These are phyloP conservation scores for Girardinus metallicus DNA, from an alignment of 2,797 vertebrate genomes.

Conservation along the genomic window DNA sequence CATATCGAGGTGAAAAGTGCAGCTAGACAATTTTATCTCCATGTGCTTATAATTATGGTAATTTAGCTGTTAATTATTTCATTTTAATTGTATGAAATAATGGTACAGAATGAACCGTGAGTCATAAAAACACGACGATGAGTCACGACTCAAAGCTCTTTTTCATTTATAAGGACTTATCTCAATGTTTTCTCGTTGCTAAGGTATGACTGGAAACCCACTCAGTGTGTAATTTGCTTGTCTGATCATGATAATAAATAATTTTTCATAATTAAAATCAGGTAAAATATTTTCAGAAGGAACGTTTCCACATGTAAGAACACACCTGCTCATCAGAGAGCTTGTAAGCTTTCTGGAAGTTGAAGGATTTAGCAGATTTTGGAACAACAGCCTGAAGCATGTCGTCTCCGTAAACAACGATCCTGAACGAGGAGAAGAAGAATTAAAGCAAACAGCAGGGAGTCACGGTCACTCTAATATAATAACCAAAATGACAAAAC, in stretches of 20 bases:
- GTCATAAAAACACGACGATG: too few species aligned
- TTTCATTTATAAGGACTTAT: background rate
- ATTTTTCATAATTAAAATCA: background rate
- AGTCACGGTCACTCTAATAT: background rate
- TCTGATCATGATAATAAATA: background rate
- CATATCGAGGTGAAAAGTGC: background rate
- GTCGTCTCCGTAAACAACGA: conserved; percentile 79
- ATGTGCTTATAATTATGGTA: background rate
- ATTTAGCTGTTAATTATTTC: background rate
- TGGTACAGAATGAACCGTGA: too few species aligned
- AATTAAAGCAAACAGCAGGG: background rate
- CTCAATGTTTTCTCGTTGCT: background rate
- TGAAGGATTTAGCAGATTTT: conserved; percentile 79
- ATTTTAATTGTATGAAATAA: background rate
- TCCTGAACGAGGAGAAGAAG: conserved; percentile 56
- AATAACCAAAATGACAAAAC: background rate
- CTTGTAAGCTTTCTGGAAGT: conserved; percentile 73
- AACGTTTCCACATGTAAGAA: too few species aligned
- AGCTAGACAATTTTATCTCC: background rate
- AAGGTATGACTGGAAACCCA: background rate
- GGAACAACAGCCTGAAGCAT: conserved; percentile 69
- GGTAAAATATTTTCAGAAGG: background rate
- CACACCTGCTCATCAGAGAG: conserved; percentile 66
- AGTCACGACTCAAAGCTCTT: too few species aligned
- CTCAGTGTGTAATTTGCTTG: background rate